Evolutionary conservation across 2,888 invertebrate species (phyloP), one percentile per base, ranked within the genome.

Genomic region (Aethes cnicana): DNA sequence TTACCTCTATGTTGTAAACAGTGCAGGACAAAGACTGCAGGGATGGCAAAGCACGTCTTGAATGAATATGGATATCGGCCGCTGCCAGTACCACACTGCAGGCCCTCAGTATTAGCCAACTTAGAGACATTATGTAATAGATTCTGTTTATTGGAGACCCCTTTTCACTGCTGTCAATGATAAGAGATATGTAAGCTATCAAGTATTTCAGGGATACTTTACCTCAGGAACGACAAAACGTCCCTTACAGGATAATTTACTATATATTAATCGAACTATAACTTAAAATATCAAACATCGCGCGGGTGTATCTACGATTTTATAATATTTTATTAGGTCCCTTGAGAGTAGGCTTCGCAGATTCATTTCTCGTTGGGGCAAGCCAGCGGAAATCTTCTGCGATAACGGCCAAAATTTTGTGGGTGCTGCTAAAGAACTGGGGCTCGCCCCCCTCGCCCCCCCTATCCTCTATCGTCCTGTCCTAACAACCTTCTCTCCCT

Each of bases 81-180:
- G 92, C 93, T 0, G 90, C 91, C 6, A 93, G 64, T 0, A 93
- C 92, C 0, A 94, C 93, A 0, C 91, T 83, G 35, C 92, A 86
- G 0, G 93, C 92, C 57, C 94, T 83, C 33, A 91, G 78, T 20
- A 94, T 72, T 18, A 94, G 71, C 83, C 93, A 94, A 18, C 91
- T 88, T 57, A 94, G 91, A 0, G 94, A 94, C 46, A 90, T 85
- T 57, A 92, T 90, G 61, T 93, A 93, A 71, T 94, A 94, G 2
- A 91, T 60, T 2, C 84, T 85, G 58, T 91, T 89, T 4, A 81
- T 69, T 4, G 87, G 62, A 2, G 81, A 65, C 33, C 81, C 80
- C 35, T 82, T 69, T 72, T 66, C 11, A 63, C 66, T 12, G 41
- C 54, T 55, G 62, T 54, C 74, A 60, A 11, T 63, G 67, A 32